phyloP scores from a whole-genome alignment of 2,113 vertebrate species.

The Orientallactaga bullata region DNA sequence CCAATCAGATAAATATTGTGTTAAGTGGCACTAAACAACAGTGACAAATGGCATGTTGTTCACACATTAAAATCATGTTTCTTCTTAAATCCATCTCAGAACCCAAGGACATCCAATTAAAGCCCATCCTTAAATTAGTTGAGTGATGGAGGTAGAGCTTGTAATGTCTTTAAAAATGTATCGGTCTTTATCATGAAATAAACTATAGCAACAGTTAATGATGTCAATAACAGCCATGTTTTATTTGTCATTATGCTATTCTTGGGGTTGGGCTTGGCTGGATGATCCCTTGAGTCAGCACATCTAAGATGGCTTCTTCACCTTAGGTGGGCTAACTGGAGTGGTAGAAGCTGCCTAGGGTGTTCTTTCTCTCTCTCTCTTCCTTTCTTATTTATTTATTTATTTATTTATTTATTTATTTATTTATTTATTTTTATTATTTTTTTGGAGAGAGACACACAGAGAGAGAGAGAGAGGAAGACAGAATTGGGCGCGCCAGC shows the following conservation, averaged over 20 bases:
- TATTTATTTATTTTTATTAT: too few relatives aligned
- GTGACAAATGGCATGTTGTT: constrained; percentile 75
- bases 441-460: too few relatives aligned
- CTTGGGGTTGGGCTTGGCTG: background rate
- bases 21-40: constrained; percentile 77
- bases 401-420: too few relatives aligned
- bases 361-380: background rate
- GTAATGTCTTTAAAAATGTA: background rate
- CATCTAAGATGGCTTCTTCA: background rate
- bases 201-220: background rate
- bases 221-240: background rate
- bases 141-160: background rate
- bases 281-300: background rate
- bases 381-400: background rate
- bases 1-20: constrained; percentile 81
- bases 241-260: constrained; percentile 7
- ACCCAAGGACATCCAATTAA: background rate
- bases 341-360: background rate
- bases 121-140: constrained; percentile 15
- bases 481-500: too few relatives aligned
- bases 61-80: constrained; percentile 36
- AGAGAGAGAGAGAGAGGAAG: too few relatives aligned
- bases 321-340: background rate
- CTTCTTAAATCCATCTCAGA: constrained; percentile 25
- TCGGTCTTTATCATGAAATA: background rate